A percentile compares a stretch with the other conserved stretches of the same genome.
These are phyloP conservation scores for Noctua fimbriata DNA, from an alignment of 2,888 invertebrate species.

Conservation along the genomic window DNA sequence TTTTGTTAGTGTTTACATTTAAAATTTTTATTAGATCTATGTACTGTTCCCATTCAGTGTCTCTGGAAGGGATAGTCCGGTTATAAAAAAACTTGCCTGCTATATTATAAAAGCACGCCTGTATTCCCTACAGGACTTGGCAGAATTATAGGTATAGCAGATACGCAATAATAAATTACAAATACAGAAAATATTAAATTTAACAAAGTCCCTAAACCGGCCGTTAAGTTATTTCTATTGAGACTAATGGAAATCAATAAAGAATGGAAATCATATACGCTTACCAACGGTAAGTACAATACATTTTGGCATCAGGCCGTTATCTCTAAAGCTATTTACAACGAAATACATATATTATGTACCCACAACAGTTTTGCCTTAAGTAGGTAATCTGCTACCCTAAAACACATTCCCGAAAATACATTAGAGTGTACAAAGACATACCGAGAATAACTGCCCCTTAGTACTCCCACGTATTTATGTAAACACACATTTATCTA, in stretches of 20 bases:
- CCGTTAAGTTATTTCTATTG: background rate
- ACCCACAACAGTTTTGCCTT: conserved; percentile 5
- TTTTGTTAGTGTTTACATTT: background rate
- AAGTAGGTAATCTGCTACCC: conserved; percentile 44
- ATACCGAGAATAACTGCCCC: conserved; percentile 54
- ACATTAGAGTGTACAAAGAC: conserved; percentile 55
- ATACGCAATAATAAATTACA: background rate
- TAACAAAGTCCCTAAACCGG: background rate
- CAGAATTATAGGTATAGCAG: background rate
- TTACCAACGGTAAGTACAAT: background rate
- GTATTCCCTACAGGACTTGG: background rate
- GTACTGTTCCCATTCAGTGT: background rate
- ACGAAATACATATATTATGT: conserved; percentile 3
- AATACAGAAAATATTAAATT: background rate
- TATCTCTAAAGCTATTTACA: conserved; percentile 11
- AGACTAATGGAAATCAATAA: no score
- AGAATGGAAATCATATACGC: background rate
- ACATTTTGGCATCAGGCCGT: background rate
- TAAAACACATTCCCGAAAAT: conserved; percentile 49
- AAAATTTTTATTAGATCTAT: background rate
- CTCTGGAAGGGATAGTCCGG: background rate
- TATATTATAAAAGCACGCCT: background rate
- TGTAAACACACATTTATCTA: background rate
- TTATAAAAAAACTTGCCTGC: background rate
- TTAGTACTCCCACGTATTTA: conserved; percentile 9